Percentiles rank a stretch among this genome's conserved stretches.
Conservation (phyloP, 2,797 vertebrate genomes). For the Malurus splendens region DNA sequence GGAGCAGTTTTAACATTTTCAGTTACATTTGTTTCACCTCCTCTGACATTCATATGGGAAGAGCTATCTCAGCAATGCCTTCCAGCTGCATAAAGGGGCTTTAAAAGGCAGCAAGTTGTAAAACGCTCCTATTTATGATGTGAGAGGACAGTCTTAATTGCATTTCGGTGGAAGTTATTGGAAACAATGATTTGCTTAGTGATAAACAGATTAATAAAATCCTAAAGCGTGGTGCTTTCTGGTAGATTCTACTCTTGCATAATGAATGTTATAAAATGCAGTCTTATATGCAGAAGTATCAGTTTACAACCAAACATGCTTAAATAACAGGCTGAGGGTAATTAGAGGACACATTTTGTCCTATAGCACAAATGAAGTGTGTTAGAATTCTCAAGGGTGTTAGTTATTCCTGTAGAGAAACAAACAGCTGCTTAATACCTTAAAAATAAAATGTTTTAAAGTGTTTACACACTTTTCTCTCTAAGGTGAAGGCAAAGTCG, state of each 20-base stretch:
- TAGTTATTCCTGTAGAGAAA: background rate
- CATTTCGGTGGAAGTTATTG: background rate
- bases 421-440: background rate
- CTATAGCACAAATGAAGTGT: background rate
- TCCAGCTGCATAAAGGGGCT: background rate
- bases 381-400: background rate
- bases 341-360: background rate
- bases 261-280: background rate
- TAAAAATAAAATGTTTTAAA: background rate
- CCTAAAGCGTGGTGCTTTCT: background rate
- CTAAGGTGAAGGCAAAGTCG: background rate
- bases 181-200: background rate
- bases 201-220: background rate
- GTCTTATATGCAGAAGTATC: conserved; percentile 12
- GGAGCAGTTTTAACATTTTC: background rate
- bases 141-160: background rate
- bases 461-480: background rate
- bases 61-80: background rate
- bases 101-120: background rate
- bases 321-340: background rate
- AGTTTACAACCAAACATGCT: background rate
- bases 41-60: background rate
- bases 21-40: background rate
- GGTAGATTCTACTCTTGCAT: background rate
- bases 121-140: background rate